These are phyloP conservation scores for Harpagifer antarcticus DNA, from an alignment of 2,797 vertebrate genomes.

Conservation along the genomic window DNA sequence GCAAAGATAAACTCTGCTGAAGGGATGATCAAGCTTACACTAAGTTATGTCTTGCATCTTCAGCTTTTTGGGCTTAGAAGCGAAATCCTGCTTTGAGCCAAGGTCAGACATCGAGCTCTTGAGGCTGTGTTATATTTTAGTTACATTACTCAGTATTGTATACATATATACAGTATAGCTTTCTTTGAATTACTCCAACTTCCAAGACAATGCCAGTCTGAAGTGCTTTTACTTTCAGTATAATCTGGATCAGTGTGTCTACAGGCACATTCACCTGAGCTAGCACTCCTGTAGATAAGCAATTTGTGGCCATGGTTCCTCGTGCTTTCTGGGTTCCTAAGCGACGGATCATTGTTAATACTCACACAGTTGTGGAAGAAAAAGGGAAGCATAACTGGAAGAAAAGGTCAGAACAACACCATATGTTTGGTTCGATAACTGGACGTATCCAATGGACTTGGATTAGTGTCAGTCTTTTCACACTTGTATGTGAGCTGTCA, in stretches of 20 bases:
- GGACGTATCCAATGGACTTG: neutral
- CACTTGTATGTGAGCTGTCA: constrained; percentile 9
- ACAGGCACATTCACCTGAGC: constrained; percentile 2
- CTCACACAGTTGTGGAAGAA: constrained; percentile 22
- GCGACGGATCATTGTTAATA: constrained; percentile 19
- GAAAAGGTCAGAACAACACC: constrained; percentile 22
- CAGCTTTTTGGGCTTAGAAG: constrained; percentile 66
- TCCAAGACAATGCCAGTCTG: neutral
- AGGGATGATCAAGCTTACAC: constrained; percentile 72
- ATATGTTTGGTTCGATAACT: neutral
- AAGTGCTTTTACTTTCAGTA: neutral
- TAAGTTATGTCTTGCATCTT: constrained; percentile 69
- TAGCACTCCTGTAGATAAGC: constrained; percentile 7
- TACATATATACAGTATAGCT: neutral
- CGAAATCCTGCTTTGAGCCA: constrained; percentile 65
- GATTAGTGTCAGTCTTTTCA: neutral
- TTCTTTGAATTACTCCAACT: no score
- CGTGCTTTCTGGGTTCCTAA: constrained; percentile 15
- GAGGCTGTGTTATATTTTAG: constrained; percentile 24
- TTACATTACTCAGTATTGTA: constrained; percentile 11
- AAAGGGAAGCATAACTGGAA: constrained; percentile 7
- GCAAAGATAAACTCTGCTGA: constrained; percentile 73
- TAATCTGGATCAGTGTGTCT: constrained; percentile 1
- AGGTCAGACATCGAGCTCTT: constrained; percentile 63
- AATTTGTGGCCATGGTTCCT: constrained; percentile 21